Percentiles rank a stretch among this genome's conserved stretches.
Conservation (phyloP, 2,888 invertebrate species). For the Cryptophagus acutangulus region DNA sequence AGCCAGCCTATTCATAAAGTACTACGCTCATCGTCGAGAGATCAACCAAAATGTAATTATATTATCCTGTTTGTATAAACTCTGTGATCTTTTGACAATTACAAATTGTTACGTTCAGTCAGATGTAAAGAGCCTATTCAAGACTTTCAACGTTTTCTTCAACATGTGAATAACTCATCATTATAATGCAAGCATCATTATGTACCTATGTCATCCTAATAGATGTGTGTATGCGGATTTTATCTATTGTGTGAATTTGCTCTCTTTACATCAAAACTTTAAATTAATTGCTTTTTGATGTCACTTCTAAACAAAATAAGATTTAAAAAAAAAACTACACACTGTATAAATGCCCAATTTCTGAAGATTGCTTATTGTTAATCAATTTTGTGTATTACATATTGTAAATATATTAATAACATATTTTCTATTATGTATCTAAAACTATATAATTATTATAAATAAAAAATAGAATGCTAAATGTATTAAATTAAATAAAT, state of each 20-base stretch:
- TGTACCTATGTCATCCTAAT: slow-evolving; percentile 15
- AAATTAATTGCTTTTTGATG: slow-evolving; percentile 32
- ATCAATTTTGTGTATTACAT: slow-evolving; percentile 28
- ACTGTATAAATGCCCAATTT: slow-evolving; percentile 17
- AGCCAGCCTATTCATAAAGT: slow-evolving; percentile 27
- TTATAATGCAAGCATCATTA: slow-evolving; percentile 28
- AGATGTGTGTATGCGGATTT: no score
- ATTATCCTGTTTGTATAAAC: slow-evolving; percentile 33
- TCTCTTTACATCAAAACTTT: slow-evolving; percentile 5
- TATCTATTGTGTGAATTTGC: slow-evolving; percentile 4
- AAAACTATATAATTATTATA: slow-evolving; percentile 19
- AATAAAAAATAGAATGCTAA: slow-evolving; percentile 29
- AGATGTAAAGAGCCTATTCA: slow-evolving; percentile 30
- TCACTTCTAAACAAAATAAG: slow-evolving; percentile 22
- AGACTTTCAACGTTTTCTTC: slow-evolving; percentile 22
- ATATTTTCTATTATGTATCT: slow-evolving; percentile 35
- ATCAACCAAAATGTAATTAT: slow-evolving; percentile 31
- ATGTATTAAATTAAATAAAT: slow-evolving; percentile 20
- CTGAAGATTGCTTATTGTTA: slow-evolving; percentile 17
- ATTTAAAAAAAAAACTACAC: no score
- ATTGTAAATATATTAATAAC: slow-evolving; percentile 35
- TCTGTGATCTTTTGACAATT: slow-evolving; percentile 36
- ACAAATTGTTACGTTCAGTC: slow-evolving; percentile 32
- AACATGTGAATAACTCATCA: slow-evolving; percentile 17
- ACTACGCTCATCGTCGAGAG: slow-evolving; percentile 22